A percentile compares a stretch with the other conserved stretches of the same genome.
Conservation (phyloP, 2,797 vertebrate genomes). For the Balearica regulorum region DNA sequence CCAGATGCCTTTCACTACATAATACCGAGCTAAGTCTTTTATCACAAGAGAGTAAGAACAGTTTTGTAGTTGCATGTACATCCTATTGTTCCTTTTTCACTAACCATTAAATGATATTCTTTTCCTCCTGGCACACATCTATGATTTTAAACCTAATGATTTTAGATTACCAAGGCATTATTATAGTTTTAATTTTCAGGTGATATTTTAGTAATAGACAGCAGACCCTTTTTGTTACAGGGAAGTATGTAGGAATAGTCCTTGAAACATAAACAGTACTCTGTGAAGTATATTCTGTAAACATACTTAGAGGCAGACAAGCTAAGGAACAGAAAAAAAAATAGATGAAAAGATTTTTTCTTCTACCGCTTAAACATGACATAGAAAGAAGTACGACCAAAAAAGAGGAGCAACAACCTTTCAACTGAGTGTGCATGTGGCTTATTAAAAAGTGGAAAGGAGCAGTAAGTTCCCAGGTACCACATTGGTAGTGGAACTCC, state of each 20-base stretch:
- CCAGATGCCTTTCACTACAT: background rate
- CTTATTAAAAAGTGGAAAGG: background rate
- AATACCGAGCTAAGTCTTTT: background rate
- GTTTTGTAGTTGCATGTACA: rapidly evolving
- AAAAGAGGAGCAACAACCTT: background rate
- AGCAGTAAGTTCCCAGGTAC: background rate
- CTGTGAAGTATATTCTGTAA: background rate
- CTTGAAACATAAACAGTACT: background rate
- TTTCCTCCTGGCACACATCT: background rate
- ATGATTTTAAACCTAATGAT: background rate
- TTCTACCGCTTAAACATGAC: background rate
- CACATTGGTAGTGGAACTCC: rapidly evolving
- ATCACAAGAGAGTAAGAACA: background rate
- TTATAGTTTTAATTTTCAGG: background rate
- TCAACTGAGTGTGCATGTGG: background rate
- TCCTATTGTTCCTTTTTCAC: background rate
- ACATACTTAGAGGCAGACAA: background rate
- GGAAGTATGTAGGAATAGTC: background rate
- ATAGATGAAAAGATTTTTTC: background rate
- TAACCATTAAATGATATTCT: background rate
- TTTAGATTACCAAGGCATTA: background rate
- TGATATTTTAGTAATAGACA: background rate
- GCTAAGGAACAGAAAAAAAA: background rate
- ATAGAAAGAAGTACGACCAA: background rate
- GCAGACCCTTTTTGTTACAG: background rate